A percentile compares a stretch with the other conserved stretches of the same genome.
Evolutionary conservation across 2,797 vertebrate genomes (phyloP).

Genomic region (Chrosomus eos): DNA sequence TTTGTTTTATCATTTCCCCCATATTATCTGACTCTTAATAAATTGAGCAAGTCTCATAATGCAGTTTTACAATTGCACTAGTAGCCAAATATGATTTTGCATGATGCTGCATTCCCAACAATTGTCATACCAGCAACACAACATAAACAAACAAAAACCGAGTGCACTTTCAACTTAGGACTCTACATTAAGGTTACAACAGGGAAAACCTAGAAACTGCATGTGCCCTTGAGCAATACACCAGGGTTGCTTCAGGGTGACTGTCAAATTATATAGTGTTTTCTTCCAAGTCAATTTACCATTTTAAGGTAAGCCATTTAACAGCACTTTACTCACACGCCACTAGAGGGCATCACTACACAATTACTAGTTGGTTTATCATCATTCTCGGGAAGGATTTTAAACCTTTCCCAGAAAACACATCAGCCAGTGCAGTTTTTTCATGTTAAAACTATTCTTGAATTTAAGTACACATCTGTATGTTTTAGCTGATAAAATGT

Average conservation of each 20-base stretch:
- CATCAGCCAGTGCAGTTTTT: neutral
- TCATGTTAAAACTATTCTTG: neutral
- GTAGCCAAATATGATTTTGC: neutral
- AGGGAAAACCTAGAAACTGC: neutral
- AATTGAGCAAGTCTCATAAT: neutral
- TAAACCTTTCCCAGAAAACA: neutral
- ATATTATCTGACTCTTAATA: neutral
- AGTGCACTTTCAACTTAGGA: neutral
- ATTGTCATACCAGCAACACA: neutral
- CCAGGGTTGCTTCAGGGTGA: neutral
- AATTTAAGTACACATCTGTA: neutral
- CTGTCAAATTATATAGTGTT: neutral
- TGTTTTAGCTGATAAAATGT: neutral
- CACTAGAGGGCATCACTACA: constrained; percentile 29
- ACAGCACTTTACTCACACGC: neutral
- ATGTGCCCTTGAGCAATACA: neutral
- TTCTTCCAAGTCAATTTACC: neutral
- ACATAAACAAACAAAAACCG: neutral
- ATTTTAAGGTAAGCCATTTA: neutral
- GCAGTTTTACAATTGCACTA: neutral
- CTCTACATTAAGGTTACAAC: neutral
- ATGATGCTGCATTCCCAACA: neutral
- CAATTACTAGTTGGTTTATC: neutral
- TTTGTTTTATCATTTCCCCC: neutral
- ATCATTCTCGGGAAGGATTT: neutral